Evolutionary conservation across 2,113 vertebrate genomes (phyloP), one percentile per base, ranked within the genome.

Genomic region (Rhizomys pruinosus): DNA sequence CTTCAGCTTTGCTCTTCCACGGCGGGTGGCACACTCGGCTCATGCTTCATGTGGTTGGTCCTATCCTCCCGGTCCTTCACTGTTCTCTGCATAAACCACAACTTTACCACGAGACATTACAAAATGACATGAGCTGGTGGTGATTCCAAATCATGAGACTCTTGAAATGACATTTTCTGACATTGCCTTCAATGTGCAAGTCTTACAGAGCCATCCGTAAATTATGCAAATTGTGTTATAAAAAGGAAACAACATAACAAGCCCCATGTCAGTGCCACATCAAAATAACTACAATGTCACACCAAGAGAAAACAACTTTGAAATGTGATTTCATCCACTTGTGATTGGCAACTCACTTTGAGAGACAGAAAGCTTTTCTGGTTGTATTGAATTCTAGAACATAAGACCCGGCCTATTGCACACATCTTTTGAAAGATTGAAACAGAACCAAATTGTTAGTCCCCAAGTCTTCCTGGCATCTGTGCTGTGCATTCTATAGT

Each of bases 151-250:
- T 93, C 63, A 61, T 7, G 13, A 74, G 78, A 73, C 84, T 90
- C 82, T 84, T 17, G 80, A 91, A 94, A 71, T 73, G 72, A 86
- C 77, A 29, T 96, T 96, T 93, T 88, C 91, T 89, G 61, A 66
- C 86, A 72, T 88, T 90, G 90, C 74, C 82, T 96, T 93, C 77
- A 15, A 39, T 87, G 90, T 88, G 64, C 69, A 82, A 55, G 71
- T 92, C 92, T 78, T 89, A 47, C 4, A 16, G 76, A 42, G n/a
- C 77, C 91, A 86, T 95, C 92, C 93, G 89, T 95, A 96, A 92
- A 96, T 94, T 96, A 94, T 96, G 93, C 88, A 93, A 95, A 95
- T 93, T 55, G 61, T 78, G 47, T 90, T 94, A 91, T 93, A 81
- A 96, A 96, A 96, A 91, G 92, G 77, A 92, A 87, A 89, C 90